Percentiles rank a stretch among this genome's conserved stretches.
Conservation (phyloP, 2,888 invertebrate genomes). For the Ichneumoninae sp. region DNA sequence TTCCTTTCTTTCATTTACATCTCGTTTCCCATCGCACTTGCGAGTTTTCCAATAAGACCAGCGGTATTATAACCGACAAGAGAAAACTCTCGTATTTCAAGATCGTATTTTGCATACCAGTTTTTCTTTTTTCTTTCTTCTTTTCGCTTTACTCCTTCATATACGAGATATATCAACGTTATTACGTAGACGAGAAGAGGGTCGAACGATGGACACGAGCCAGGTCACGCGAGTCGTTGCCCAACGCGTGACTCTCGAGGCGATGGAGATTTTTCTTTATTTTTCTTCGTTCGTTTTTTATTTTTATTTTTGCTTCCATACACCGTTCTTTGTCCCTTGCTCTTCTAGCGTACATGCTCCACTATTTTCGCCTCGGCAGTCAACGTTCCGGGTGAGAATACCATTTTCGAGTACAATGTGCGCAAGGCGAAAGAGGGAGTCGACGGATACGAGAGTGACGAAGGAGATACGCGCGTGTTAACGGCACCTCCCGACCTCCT, state of each 20-base stretch:
- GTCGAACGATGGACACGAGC: slow-evolving; percentile 52
- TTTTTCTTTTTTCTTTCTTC: background rate
- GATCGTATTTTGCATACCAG: background rate
- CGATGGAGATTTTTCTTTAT: slow-evolving; percentile 46
- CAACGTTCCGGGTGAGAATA: background rate
- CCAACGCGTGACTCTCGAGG: slow-evolving; percentile 55
- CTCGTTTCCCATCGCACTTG: background rate
- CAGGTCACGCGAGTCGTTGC: slow-evolving; percentile 61
- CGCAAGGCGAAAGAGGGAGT: background rate
- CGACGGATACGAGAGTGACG: slow-evolving; percentile 25
- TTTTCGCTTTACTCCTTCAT: background rate
- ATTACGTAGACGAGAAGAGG: slow-evolving; percentile 12
- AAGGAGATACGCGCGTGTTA: slow-evolving; percentile 42
- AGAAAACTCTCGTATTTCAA: slow-evolving; percentile 39
- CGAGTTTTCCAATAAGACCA: slow-evolving; percentile 20
- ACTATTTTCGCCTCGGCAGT: slow-evolving; percentile 9
- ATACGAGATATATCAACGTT: slow-evolving; percentile 5
- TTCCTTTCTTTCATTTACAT: slow-evolving; percentile 9
- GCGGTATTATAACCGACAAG: background rate
- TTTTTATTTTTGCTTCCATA: background rate
- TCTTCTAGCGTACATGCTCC: background rate
- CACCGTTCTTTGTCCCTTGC: slow-evolving; percentile 3
- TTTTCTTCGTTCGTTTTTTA: slow-evolving; percentile 11
- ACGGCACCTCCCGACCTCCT: slow-evolving; percentile 13
- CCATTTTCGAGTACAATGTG: slow-evolving; percentile 15